phyloP scores from a whole-genome alignment of 2,888 invertebrate genomes.

The Camponotus fellah region DNA sequence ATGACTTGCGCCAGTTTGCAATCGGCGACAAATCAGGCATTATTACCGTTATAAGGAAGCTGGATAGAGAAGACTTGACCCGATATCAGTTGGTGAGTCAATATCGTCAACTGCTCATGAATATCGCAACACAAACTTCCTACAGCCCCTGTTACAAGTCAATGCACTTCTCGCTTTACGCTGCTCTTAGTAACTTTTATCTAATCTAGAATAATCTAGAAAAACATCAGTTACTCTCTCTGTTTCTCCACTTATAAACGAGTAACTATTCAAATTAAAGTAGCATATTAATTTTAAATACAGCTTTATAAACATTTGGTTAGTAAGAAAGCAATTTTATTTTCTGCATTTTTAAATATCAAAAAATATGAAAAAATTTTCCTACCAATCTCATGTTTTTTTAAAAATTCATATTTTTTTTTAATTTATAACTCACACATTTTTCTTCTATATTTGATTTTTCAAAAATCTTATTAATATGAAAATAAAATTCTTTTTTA shows the following conservation, averaged over 20 bases:
- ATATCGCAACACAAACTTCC: conserved; percentile 31
- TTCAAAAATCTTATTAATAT: background rate
- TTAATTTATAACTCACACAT: background rate
- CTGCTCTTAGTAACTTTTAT: conserved; percentile 4
- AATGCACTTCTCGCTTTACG: conserved; percentile 32
- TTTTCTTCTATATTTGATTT: background rate
- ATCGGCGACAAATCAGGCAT: conserved; percentile 96
- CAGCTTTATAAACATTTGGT: background rate
- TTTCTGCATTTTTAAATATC: background rate
- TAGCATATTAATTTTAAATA: background rate
- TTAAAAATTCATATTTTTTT: background rate
- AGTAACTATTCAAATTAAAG: background rate
- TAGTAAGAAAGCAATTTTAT: too few species aligned
- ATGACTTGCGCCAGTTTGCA: conserved; percentile 95
- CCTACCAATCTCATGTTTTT: background rate
- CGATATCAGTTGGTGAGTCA: conserved; percentile 92
- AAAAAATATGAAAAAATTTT: background rate
- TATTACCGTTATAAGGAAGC: conserved; percentile 93
- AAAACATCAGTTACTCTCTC: conserved; percentile 14
- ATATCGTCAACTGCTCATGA: background rate
- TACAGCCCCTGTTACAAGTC: conserved; percentile 35
- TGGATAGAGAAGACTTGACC: conserved; percentile 96
- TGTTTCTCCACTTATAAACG: background rate
- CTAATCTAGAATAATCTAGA: background rate
- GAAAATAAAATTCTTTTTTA: background rate